Evolutionary conservation across 2,113 vertebrate species (phyloP), one percentile per base, ranked within the genome.

Genomic region (Antigone vipio): DNA sequence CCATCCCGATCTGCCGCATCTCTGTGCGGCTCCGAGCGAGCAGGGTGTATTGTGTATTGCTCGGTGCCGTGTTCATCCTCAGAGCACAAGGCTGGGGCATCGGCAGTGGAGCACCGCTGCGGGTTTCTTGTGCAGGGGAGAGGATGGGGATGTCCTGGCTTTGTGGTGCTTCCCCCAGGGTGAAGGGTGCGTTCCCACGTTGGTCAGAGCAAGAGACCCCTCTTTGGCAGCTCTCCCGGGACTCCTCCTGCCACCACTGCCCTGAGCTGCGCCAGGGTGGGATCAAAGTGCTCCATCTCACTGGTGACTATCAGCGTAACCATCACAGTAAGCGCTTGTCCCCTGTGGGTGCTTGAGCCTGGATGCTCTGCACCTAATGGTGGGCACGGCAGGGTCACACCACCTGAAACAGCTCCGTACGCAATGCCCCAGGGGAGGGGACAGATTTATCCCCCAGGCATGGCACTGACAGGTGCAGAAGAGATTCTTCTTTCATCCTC

Each of bases 21-120:
- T 49, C 52, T 58, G 27, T 6, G 30, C 0, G 4, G 4, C 44
- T 68, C 44, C 4, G 20, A 44, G 5, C 2, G 29, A 32, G 35
- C 5, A 5, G 45, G 50, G 15, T 38, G 35, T 12, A 4, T 14
- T 15, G 38, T 38, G 35, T 12, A 4, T 14, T 15, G 38, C 72
- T 40, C 11, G 1, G 55, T n/a, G 84, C 77, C 0, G 1, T 9
- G 22, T 19, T 32, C 9, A 3, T 23, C 29, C 34, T 35, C 11
- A 2, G 27, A 60, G 38, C 44, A 21, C 12, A 3, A 64, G 29
- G 34, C 21, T 40, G 30, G 22, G 35, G 20, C 9, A 26, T 11
- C 0, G 1, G 14, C 27, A 35, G 44, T 2, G 1, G 9, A 44
- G 15, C 47, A 22, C 11, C 2, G 0, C 34, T 18, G 73, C 21